Conservation (phyloP, 2,113 vertebrate genomes). For the Nyctibius bracteatus region DNA sequence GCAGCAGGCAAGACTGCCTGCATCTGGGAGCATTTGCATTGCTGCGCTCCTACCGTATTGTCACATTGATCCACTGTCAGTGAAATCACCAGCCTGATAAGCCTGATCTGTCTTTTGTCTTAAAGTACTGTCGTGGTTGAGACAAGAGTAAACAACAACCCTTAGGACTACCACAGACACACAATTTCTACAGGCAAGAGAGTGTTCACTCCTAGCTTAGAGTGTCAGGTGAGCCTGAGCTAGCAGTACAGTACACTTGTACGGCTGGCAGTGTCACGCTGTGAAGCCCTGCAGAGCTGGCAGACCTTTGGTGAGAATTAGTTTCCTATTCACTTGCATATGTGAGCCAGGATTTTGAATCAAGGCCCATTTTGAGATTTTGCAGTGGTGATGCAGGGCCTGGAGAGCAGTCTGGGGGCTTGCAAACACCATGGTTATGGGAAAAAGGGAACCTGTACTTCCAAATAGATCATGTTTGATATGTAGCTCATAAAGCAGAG, state of each 20-base stretch:
- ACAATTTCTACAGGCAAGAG: not conserved
- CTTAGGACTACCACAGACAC: not conserved
- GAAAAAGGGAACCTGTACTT: not conserved
- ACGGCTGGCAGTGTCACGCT: not conserved
- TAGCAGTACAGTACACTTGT: not conserved
- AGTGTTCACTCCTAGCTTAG: not conserved
- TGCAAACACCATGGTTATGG: not conserved
- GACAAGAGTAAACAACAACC: not conserved
- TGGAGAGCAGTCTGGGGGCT: not conserved
- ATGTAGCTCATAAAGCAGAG: not conserved
- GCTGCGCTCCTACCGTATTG: not conserved
- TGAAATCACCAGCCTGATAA: not conserved
- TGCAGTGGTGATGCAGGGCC: not conserved
- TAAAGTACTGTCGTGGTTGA: not conserved
- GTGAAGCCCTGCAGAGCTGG: not conserved
- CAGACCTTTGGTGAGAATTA: not conserved
- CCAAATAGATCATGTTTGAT: not conserved
- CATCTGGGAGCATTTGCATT: not conserved
- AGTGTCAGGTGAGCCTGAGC: not conserved
- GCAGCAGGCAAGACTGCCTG: not conserved
- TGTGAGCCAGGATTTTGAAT: not conserved
- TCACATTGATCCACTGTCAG: not conserved
- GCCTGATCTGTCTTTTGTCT: not conserved
- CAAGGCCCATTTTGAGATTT: not conserved
- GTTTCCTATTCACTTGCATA: not conserved